Percentiles rank a stretch among this genome's conserved stretches.
These are phyloP conservation scores for Myotis yumanensis DNA, from an alignment of 2,113 vertebrate genomes.

Conservation along the genomic window DNA sequence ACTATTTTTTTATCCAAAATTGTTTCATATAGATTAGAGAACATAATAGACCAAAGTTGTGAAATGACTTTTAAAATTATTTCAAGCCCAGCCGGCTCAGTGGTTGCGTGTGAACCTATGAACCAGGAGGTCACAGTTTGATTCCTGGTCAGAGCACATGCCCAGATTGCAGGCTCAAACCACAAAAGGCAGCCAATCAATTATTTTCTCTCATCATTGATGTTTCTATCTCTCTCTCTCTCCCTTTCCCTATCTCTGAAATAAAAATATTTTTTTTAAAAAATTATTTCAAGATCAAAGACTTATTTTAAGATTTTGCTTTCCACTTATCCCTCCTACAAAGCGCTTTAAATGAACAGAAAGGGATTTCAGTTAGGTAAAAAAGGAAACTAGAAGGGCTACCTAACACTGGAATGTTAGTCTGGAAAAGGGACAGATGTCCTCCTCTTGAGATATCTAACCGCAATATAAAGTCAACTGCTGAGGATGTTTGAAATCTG, in stretches of 20 bases:
- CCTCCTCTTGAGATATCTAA: slow-evolving; percentile 8
- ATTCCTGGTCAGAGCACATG: too few relatives aligned
- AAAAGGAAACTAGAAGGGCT: slow-evolving; percentile 32
- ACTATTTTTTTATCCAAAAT: background rate
- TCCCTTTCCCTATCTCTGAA: too few relatives aligned
- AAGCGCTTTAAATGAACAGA: slow-evolving; percentile 47
- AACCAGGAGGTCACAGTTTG: too few relatives aligned
- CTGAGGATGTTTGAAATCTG: slow-evolving; percentile 4
- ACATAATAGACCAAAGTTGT: slow-evolving; percentile 20
- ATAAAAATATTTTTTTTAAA: too few relatives aligned
- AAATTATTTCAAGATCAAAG: slow-evolving; percentile 33
- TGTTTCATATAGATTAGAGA: background rate
- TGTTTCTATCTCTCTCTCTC: too few relatives aligned
- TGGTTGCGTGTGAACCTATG: too few relatives aligned
- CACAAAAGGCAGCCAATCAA: too few relatives aligned
- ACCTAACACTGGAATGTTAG: background rate
- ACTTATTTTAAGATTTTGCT: slow-evolving; percentile 20
- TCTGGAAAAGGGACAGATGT: slow-evolving; percentile 41
- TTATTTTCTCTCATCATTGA: too few relatives aligned
- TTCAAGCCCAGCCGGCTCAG: background rate
- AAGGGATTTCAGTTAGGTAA: slow-evolving; percentile 20
- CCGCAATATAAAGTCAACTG: slow-evolving; percentile 22
- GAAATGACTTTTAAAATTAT: slow-evolving; percentile 48
- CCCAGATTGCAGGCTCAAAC: too few relatives aligned
- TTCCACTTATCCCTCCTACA: slow-evolving; percentile 25